These are phyloP conservation scores for Falco berigora DNA, from an alignment of 2,797 vertebrate species.

Conservation along the genomic window DNA sequence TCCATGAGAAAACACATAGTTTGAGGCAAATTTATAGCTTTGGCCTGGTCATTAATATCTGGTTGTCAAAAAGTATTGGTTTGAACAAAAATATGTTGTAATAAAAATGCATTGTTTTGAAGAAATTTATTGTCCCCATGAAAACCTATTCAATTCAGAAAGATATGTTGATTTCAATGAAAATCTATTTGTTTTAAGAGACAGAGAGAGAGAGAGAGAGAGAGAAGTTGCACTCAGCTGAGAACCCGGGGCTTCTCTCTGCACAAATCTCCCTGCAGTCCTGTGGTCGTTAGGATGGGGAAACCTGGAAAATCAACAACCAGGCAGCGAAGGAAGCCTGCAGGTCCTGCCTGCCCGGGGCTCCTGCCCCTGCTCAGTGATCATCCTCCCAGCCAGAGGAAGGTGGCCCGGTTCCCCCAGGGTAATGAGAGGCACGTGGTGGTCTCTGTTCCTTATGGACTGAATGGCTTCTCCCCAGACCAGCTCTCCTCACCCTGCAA, in stretches of 20 bases:
- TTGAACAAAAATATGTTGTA: constrained; percentile 83
- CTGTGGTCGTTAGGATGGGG: constrained; percentile 2
- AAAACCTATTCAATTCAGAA: constrained; percentile 77
- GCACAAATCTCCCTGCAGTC: constrained; percentile 5
- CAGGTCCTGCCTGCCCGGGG: background rate
- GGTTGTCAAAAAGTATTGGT: constrained; percentile 84
- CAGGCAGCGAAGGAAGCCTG: background rate
- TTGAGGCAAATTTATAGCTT: constrained; percentile 80
- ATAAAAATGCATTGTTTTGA: constrained; percentile 85
- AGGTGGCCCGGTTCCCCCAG: background rate
- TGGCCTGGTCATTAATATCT: constrained; percentile 80
- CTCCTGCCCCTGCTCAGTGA: background rate
- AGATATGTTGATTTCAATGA: constrained; percentile 80
- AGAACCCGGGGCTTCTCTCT: constrained; percentile 1
- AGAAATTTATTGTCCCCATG: constrained; percentile 82
- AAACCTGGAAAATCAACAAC: constrained; percentile 18
- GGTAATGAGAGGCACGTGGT: background rate
- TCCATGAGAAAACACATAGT: constrained; percentile 77
- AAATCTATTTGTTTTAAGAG: constrained; percentile 76
- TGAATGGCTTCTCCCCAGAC: background rate
- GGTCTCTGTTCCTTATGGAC: background rate
- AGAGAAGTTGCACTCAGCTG: constrained; percentile 28
- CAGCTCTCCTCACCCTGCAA: background rate
- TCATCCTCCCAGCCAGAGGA: background rate
- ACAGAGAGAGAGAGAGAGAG: constrained; percentile 16